Base-by-base conservation (phyloP, 2,113 vertebrate genomes). In the Lasiurus borealis region DNA sequence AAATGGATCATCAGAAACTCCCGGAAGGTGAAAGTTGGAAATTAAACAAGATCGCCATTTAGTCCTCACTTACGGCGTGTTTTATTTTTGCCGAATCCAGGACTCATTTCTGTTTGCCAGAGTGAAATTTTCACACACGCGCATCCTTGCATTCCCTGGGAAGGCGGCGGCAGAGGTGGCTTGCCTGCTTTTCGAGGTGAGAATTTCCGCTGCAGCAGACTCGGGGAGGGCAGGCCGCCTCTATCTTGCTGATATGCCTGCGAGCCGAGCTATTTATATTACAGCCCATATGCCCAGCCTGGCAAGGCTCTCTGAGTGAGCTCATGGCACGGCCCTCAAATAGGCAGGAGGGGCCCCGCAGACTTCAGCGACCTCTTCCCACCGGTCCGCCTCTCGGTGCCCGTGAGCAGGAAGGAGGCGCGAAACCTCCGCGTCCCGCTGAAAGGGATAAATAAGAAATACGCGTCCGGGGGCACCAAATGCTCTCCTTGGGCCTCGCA, bases 201-300 rank as follows among this genome's bases (percentile, higher is more conserved):
- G 96, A 97, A 97, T 96, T 97, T 97, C 80, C 80, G 91, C 76
- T 97, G 97, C 86, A 96, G 95, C 95, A 97, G 96, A 95, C 92
- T 96, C 68, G 89, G 90, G 89, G 96, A 96, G 86, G 95, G 93
- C 91, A 93, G 44, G 46, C 89, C 71, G 93, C 89, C 72, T 97
- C 86, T 91, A 71, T 97, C 97, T 97, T 97, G 96, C 95, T 97
- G 97, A 97, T 97, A 93, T 84, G 95, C 86, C 87, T 89, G 76
- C 95, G 91, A 96, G 91, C 91, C 72, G 93, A 84, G 96, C 97
- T 97, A 97, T 97, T 97, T 97, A 97, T 97, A 97, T 95, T 96
- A 88, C 91, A 93, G 93, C 95, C 93, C 97, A 97, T 97, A 97
- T 97, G 96, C 96, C 76, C 78, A 93, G 50, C 83, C 89, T 97